Evolutionary conservation across 30 jellyfish, hydroid and myxozoan genomes (phyloP), one percentile per base, ranked within the genome.

Genomic region (Cassiopea andromeda): DNA sequence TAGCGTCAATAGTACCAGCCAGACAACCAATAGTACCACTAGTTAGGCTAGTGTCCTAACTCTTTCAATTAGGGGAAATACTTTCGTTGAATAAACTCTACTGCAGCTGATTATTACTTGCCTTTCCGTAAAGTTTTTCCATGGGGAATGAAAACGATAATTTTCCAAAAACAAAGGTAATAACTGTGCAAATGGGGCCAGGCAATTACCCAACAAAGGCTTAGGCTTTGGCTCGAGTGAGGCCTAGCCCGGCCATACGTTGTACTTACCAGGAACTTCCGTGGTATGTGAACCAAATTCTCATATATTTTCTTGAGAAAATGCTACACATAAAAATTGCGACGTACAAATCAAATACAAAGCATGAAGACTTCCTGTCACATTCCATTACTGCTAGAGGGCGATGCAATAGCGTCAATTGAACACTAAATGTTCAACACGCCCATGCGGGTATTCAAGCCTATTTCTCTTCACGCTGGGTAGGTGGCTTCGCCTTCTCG

Each of bases 361-460:
- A 2, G 9, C 64, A 50, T 50, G 9, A 50, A 2, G 64, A 2
- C 5, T 5, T 50, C 64, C 64, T 50, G 64, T 9, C 9, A 50
- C 5, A 5, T 5, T 9, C 5, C 5, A 2, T 50, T 50, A 9
- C 9, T 9, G 8, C 64, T 9, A 9, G 9, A 50, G 64, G 5
- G 9, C 9, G 64, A 50, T 50, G 9, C 64, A 50, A 50, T 9
- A 50, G 64, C 64, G 64, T 50, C 64, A 50, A 50, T 50, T 50
- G 64, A 50, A 50, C 64, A 9, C 9, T 5, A 9, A 50, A 50
- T 2, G 5, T 5, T 50, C 9, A 50, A 50, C 64, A 50, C 75
- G 75, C 75, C 75, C 75, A 12, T 66, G 75, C 75, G 75, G 75
- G 75, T 66, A 19, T 14, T 66, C 64, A 50, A 50, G 5, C 8